Conservation (phyloP, 1,140 invertebrate species). For the Neodiprion fabricii region DNA sequence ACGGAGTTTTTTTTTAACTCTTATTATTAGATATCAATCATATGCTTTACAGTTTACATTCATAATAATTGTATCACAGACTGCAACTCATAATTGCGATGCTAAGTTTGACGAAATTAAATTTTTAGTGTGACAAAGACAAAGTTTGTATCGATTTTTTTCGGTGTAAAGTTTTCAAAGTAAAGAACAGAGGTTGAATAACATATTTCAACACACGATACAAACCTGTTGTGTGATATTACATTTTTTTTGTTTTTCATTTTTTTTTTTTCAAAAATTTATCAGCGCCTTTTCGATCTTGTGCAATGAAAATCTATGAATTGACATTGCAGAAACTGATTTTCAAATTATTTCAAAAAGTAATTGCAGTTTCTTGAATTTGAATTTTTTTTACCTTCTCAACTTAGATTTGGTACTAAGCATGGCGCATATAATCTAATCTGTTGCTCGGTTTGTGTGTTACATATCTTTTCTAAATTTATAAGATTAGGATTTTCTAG, state of each 20-base stretch:
- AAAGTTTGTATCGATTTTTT: neutral
- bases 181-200: neutral
- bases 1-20: no score
- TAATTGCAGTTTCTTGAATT: neutral
- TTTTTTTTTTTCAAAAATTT: neutral
- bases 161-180: neutral
- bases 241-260: neutral
- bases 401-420: neutral
- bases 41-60: no score
- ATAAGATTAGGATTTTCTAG: no score
- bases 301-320: neutral
- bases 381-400: neutral
- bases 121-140: neutral
- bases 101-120: neutral
- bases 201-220: neutral
- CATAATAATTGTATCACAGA: neutral
- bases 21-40: no score
- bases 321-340: no score
- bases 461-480: no score
- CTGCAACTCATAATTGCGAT: conserved; percentile 1
- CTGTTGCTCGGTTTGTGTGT: neutral
- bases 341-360: neutral
- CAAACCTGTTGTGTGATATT: neutral
- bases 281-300: neutral
- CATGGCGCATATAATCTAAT: neutral